A percentile compares a stretch with the other conserved stretches of the same genome.
Evolutionary conservation across 2,113 vertebrate genomes (phyloP).

Genomic region (Meles meles): DNA sequence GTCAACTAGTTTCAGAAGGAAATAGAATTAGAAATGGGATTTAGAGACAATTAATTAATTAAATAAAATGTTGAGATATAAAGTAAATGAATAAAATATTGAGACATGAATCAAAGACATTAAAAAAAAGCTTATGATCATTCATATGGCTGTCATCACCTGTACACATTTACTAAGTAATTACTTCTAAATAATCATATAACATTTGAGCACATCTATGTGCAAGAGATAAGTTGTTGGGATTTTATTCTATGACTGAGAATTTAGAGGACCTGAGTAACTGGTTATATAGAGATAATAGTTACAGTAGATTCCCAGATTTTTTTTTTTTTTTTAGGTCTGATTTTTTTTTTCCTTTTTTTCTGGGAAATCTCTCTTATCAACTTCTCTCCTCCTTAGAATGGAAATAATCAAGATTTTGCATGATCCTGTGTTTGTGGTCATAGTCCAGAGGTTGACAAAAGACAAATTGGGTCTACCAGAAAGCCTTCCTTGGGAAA

Average conservation of each 20-base stretch:
- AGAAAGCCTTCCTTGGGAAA: not conserved
- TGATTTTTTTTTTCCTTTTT: not conserved
- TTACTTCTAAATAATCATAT: not conserved
- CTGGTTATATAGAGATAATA: not conserved
- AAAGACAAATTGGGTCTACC: not conserved
- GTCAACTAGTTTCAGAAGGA: not conserved
- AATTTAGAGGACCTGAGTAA: not conserved
- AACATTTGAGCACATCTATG: not conserved
- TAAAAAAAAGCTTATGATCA: not conserved
- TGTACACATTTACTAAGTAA: not conserved
- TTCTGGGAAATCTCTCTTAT: not conserved
- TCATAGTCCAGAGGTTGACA: not conserved
- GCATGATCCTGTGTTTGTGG: not conserved
- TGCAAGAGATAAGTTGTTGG: not conserved
- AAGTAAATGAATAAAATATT: not conserved
- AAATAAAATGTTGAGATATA: not conserved
- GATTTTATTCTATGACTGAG: not conserved
- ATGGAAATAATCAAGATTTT: not conserved
- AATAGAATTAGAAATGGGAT: not conserved
- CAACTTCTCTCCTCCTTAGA: not conserved
- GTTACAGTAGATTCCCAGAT: not conserved
- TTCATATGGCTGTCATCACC: not conserved
- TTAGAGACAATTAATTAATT: constrained; percentile 3
- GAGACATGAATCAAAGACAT: not conserved
- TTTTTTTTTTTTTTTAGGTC: not conserved